A percentile compares a stretch with the other conserved stretches of the same genome.
Evolutionary conservation across 2,113 vertebrate species (phyloP).

Genomic region (Bufo gargarizans): DNA sequence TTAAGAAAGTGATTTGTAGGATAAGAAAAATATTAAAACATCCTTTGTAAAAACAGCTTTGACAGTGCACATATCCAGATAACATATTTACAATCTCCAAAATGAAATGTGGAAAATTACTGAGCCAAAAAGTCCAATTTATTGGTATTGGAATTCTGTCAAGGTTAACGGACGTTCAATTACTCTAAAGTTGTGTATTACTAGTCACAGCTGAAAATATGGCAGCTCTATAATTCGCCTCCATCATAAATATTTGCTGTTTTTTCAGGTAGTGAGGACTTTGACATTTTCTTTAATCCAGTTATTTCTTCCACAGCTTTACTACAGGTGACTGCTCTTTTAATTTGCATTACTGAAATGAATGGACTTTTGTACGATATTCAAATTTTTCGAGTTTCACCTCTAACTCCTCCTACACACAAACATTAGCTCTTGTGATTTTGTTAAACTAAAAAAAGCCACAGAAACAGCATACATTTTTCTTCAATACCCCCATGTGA

Average conservation of each 20-base stretch:
- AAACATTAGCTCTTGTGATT: too few relatives aligned
- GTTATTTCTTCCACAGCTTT: too few relatives aligned
- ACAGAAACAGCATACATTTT: too few relatives aligned
- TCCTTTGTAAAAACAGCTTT: not conserved
- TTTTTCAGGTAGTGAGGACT: not conserved
- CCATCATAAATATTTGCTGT: not conserved
- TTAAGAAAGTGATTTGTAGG: slow-evolving; percentile 21
- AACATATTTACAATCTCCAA: slow-evolving; percentile 4
- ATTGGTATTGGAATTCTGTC: slow-evolving; percentile 47
- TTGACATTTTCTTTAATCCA: not conserved
- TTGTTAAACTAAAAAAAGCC: too few relatives aligned
- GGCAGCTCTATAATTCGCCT: not conserved
- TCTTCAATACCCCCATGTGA: too few relatives aligned
- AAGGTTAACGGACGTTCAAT: slow-evolving; percentile 43
- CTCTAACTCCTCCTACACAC: too few relatives aligned
- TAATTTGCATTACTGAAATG: too few relatives aligned
- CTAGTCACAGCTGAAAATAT: slow-evolving; percentile 11
- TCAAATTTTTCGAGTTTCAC: too few relatives aligned
- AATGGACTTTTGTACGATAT: too few relatives aligned
- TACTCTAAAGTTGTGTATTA: slow-evolving; percentile 43
- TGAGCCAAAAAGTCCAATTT: slow-evolving; percentile 45
- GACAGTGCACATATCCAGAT: slow-evolving; percentile 2
- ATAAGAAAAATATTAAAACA: not conserved
- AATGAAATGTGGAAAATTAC: slow-evolving; percentile 42
- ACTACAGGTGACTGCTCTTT: too few relatives aligned